A percentile compares a stretch with the other conserved stretches of the same genome.
phyloP scores from a whole-genome alignment of 2,888 invertebrate genomes.

The Isoperla grammatica region DNA sequence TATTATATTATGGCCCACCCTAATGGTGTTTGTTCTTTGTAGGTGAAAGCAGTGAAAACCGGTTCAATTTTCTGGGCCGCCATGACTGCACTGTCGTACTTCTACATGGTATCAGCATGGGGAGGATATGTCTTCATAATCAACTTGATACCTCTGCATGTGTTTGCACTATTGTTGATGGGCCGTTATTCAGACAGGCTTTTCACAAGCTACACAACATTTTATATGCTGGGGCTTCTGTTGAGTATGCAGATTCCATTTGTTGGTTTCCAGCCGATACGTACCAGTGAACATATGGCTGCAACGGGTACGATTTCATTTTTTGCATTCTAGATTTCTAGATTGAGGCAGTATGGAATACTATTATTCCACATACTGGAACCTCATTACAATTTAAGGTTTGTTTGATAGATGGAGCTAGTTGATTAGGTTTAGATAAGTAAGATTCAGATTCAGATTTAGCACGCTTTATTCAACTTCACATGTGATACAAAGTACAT shows the following conservation, averaged over 20 bases:
- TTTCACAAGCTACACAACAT: conserved; percentile 93
- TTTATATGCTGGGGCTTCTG: conserved; percentile 91
- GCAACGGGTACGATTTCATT: conserved; percentile 63
- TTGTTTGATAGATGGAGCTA: conserved; percentile 1
- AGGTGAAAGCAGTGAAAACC: conserved; percentile 88
- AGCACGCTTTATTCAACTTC: no score
- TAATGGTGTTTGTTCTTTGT: conserved; percentile 36
- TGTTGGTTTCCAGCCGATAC: conserved; percentile 96
- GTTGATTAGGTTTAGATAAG: conserved; percentile 13
- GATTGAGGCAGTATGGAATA: background rate
- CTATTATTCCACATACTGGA: background rate
- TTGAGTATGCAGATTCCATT: conserved; percentile 97
- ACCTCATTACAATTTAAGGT: no score
- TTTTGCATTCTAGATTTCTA: background rate
- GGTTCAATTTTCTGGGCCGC: conserved; percentile 97
- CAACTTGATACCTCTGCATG: conserved; percentile 97
- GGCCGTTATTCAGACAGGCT: conserved; percentile 89
- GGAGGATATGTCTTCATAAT: conserved; percentile 99
- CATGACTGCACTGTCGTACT: conserved; percentile 91
- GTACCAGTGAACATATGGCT: conserved; percentile 99
- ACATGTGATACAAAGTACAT: no score
- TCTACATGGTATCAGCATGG: conserved; percentile 99
- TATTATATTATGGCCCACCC: no score
- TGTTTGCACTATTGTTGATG: conserved; percentile 90
- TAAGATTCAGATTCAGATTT: no score